phyloP scores from a whole-genome alignment of 2,888 invertebrate species.

The Drosophila pullipes region DNA sequence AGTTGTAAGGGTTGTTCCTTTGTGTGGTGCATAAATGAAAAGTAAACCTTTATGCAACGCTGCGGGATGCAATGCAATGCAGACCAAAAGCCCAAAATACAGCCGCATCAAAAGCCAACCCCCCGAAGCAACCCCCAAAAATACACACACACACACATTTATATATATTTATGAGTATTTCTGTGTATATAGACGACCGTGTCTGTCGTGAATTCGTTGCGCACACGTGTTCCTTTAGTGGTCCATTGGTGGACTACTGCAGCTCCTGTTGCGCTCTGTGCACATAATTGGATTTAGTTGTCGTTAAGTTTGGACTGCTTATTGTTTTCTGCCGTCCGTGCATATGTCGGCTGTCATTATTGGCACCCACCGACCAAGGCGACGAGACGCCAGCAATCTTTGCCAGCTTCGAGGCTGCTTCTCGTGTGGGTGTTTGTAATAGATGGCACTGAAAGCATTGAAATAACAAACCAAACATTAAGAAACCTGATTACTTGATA shows the following conservation, averaged over 20 bases:
- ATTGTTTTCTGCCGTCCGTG: conserved; percentile 58
- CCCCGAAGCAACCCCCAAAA: conserved; percentile 24
- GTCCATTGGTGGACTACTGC: conserved; percentile 13
- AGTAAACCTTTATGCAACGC: conserved; percentile 74
- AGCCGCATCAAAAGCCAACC: conserved; percentile 43
- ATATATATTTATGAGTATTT: background rate
- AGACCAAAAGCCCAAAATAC: conserved; percentile 35
- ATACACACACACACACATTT: background rate
- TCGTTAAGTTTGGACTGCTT: conserved; percentile 72
- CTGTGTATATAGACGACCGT: background rate
- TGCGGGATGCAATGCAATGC: conserved; percentile 66
- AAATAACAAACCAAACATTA: conserved; percentile 33
- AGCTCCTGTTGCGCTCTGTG: conserved; percentile 65
- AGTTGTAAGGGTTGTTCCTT: conserved; percentile 70
- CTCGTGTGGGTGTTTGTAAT: conserved; percentile 33
- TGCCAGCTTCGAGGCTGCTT: conserved; percentile 29
- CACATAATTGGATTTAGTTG: conserved; percentile 78
- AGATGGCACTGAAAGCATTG: conserved; percentile 22
- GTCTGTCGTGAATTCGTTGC: conserved; percentile 60
- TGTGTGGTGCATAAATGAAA: conserved; percentile 68
- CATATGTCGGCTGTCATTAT: conserved; percentile 72
- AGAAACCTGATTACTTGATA: conserved; percentile 58
- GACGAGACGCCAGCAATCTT: conserved; percentile 36
- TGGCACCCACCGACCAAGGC: conserved; percentile 42
- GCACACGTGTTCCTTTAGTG: conserved; percentile 64